A percentile compares a stretch with the other conserved stretches of the same genome.
These are phyloP conservation scores for Onchidella celtica DNA, from an alignment of 2,888 invertebrate genomes.

Conservation along the genomic window DNA sequence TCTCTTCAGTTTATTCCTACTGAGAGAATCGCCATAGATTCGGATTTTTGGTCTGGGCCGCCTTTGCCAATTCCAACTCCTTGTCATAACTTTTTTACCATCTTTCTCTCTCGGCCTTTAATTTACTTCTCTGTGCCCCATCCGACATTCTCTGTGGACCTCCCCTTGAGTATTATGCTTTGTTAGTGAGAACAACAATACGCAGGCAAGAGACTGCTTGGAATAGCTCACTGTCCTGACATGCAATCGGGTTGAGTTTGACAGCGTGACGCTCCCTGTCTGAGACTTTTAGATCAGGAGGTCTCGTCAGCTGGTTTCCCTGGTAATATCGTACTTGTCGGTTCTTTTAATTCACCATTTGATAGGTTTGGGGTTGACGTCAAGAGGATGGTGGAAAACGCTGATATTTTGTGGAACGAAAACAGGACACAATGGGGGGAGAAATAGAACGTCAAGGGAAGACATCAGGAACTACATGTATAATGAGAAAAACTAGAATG, in stretches of 20 bases:
- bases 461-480: too few relatives aligned
- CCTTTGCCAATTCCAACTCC: background rate
- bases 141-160: background rate
- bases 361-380: background rate
- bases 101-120: background rate
- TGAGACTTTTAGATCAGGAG: background rate
- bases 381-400: background rate
- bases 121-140: background rate
- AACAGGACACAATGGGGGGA: too few relatives aligned
- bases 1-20: background rate
- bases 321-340: background rate
- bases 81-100: background rate
- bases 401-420: background rate
- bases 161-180: background rate
- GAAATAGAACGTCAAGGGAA: too few relatives aligned
- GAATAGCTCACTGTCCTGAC: background rate
- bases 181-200: background rate
- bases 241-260: background rate
- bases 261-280: background rate
- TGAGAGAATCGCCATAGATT: background rate
- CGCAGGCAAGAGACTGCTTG: background rate
- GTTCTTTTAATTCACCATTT: background rate
- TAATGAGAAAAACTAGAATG: too few relatives aligned
- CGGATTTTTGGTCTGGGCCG: too few relatives aligned
- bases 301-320: background rate